Base-by-base conservation (phyloP, 64 coral and sea anemone genomes). In the Dendronephthya gigantea region DNA sequence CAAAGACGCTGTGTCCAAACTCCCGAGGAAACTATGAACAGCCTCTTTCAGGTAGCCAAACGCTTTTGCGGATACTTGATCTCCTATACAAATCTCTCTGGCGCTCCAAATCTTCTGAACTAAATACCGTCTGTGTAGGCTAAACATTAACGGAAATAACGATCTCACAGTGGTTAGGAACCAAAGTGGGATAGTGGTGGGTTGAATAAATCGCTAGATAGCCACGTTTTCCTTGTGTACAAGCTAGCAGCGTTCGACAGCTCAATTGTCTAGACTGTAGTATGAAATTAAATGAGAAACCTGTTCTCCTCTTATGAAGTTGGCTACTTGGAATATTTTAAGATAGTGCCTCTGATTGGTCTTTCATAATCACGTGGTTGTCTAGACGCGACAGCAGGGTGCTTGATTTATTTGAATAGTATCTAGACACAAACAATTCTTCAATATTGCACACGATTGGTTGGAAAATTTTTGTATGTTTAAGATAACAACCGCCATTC, bases 261-360 rank as follows among this genome's bases (percentile, higher is more conserved):
- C 25, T 27, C 55, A 22, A 62, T 62, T 62, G 55, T 62, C 55
- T 62, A 62, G 72, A 36, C 32, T 79, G 30, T 79, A 33, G 72
- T 36, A 27, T 79, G 72, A 79, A 36, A 34, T 39, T 36, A 79
- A 79, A 79, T 79, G 36, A 79, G 30, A 79, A 79, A 34, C 72
- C 36, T 79, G 30, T 39, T 79, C 22, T 19, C 15, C 36, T 36
- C 36, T 39, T 15, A 13, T 7, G 9, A 79, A 79, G 72, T 36
- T 79, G 72, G 32, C 72, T 79, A 5, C 9, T 79, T 79, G 32
- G 72, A 79, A 79, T 79, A 79, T 79, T 79, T 79, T 79, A 79
- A 36, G 36, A 79, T 29, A 15, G 6, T 35, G 32, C 72, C 1
- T 79, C 30, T 79, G 2, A 79, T 79, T 79, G 72, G 72, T 2